These are phyloP conservation scores for Thunnus thynnus DNA, from an alignment of 2,113 vertebrate genomes.

Conservation along the genomic window DNA sequence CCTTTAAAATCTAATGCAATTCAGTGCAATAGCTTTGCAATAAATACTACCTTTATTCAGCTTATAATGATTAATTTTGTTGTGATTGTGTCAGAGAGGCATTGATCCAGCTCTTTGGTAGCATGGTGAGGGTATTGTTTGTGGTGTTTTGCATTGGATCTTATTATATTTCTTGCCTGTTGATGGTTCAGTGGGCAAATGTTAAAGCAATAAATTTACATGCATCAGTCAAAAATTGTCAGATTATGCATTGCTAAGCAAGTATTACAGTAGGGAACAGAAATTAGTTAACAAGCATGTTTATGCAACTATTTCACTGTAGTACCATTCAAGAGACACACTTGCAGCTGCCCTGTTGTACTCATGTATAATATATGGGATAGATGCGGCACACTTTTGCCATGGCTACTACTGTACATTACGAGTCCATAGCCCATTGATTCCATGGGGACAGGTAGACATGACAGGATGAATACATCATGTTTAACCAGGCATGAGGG, in stretches of 20 bases:
- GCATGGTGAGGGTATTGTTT: background rate
- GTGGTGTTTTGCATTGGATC: background rate
- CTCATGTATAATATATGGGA: conserved; percentile 35
- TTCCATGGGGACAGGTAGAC: conserved; percentile 42
- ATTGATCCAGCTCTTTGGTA: background rate
- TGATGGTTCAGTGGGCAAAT: background rate
- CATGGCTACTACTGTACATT: conserved; percentile 39
- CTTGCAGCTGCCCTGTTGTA: background rate
- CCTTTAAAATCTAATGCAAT: background rate
- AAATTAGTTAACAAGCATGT: background rate
- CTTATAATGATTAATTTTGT: background rate
- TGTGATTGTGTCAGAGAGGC: background rate
- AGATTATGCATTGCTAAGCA: background rate
- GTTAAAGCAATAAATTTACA: background rate
- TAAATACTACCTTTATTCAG: background rate
- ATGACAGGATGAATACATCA: conserved; percentile 56
- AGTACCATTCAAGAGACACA: background rate
- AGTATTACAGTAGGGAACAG: background rate
- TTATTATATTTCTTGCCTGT: background rate
- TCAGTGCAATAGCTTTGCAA: background rate
- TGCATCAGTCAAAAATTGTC: background rate
- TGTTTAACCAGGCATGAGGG: conserved; percentile 59
- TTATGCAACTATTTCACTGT: background rate
- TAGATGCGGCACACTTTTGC: background rate
- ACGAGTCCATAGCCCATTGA: conserved; percentile 42